A percentile compares a stretch with the other conserved stretches of the same genome.
phyloP scores from a whole-genome alignment of 1,140 invertebrate species.

The Lepidotrigona ventralis region DNA sequence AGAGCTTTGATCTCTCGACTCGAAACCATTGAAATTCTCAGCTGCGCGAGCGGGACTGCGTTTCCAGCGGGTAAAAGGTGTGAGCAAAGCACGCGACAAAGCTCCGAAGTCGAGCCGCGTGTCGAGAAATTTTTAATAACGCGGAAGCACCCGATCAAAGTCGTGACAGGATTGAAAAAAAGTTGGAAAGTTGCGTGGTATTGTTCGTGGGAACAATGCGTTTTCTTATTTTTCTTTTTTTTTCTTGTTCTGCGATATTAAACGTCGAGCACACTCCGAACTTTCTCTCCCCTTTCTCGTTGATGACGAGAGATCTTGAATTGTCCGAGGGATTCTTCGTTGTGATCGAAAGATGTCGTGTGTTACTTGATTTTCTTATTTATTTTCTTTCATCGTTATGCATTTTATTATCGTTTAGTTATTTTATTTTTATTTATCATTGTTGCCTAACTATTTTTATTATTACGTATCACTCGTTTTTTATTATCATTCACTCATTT shows the following conservation, averaged over 20 bases:
- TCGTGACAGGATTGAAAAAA: conserved; percentile 29
- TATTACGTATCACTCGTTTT: too few relatives aligned
- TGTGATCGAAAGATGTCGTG: too few relatives aligned
- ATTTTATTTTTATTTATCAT: too few relatives aligned
- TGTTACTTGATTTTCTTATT: too few relatives aligned
- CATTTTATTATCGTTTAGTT: too few relatives aligned
- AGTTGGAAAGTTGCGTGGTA: conserved; percentile 5
- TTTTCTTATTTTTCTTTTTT: not conserved
- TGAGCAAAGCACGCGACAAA: not conserved
- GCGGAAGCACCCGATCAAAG: conserved; percentile 16
- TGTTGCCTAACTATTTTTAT: too few relatives aligned
- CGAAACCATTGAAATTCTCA: not conserved
- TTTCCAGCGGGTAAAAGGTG: not conserved
- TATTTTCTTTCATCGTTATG: too few relatives aligned
- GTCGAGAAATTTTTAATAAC: conserved; percentile 46
- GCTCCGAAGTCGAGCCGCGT: not conserved
- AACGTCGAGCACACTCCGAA: not conserved
- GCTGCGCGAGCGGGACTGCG: not conserved
- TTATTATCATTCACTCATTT: too few relatives aligned
- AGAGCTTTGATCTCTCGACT: conserved; percentile 4
- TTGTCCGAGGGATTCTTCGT: too few relatives aligned
- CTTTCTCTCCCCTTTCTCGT: not conserved
- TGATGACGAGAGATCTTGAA: not conserved
- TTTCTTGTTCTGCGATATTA: not conserved
- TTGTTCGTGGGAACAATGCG: not conserved